Evolutionary conservation across 2,113 vertebrate genomes (phyloP), one percentile per base, ranked within the genome.

Genomic region (Odontesthes bonariensis): DNA sequence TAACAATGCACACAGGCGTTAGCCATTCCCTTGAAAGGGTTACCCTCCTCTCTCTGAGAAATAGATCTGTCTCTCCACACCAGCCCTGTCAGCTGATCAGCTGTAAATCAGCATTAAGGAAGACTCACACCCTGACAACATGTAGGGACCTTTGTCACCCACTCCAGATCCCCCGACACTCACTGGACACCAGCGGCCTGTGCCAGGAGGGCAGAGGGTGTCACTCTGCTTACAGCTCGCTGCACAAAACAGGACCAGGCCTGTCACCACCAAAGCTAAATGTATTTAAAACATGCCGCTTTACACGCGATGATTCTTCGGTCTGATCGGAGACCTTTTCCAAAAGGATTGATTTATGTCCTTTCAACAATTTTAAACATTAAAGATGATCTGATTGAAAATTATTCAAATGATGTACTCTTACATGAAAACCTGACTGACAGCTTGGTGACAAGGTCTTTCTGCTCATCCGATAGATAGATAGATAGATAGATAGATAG

Each of bases 101-200:
- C 61, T 64, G 69, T 91, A 90, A 89, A 94, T 90, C 83, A 73
- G 23, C 20, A 8, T 44, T 17, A 57, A 77, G 64, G 75, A 87
- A 60, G 81, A 79, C 81, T 66, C 64, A 27, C 40, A 57, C 7
- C 44, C 76, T 75, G 88, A 89, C 83, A 87, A 86, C 85, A 57
- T 60, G 77, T 69, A 27, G 35, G 57, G 46, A 77, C 55, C 16
- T 61, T 76, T 86, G 81, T 82, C 78, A 88, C 86, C 92, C 77
- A 90, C 86, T 90, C 84, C 80, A 84, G 74, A 40, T 40, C 32
- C 32, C 68, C 63, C 64, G 68, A 33, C 71, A 44, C 69, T 77
- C 78, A 70, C 38, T 46, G 55, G 57, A 53, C 69, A 27, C 6
- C 46, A 19, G 1, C 7, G 6, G 44, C 13, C 59, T 1, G 19